Percentiles rank a stretch among this genome's conserved stretches.
Conservation (phyloP, 2,797 vertebrate species). For the Parambassis ranga region DNA sequence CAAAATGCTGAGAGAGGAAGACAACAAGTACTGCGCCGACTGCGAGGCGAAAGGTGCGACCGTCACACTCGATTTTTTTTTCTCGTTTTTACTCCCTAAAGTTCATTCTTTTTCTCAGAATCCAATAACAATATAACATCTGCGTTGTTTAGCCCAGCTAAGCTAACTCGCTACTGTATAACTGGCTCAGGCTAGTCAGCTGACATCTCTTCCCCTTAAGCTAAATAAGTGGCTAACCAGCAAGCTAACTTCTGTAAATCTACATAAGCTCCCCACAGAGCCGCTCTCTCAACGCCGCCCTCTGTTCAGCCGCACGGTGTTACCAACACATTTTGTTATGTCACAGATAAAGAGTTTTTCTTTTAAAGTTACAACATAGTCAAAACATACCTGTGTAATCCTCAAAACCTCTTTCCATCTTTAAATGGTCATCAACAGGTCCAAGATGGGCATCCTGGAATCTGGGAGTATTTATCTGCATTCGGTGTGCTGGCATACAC, state of each 20-base stretch:
- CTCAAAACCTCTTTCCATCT: background rate
- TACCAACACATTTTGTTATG: background rate
- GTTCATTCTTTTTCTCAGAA: background rate
- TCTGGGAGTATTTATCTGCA: slow-evolving; percentile 96
- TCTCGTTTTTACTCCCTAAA: background rate
- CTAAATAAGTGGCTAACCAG: slow-evolving; percentile 70
- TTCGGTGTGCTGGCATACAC: slow-evolving; percentile 98
- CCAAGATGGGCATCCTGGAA: slow-evolving; percentile 99
- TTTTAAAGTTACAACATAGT: background rate
- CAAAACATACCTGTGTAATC: background rate
- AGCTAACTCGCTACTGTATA: slow-evolving; percentile 20
- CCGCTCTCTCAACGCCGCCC: background rate
- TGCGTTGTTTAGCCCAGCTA: slow-evolving; percentile 20
- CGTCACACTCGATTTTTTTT: background rate
- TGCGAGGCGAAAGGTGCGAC: slow-evolving; percentile 94
- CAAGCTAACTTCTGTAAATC: slow-evolving; percentile 65
- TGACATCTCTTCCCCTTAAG: slow-evolving; percentile 61
- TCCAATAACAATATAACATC: background rate
- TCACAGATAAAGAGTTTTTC: slow-evolving; percentile 1
- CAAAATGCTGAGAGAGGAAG: slow-evolving; percentile 95
- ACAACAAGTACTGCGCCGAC: slow-evolving; percentile 99
- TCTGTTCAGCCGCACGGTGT: background rate
- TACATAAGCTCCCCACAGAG: slow-evolving; percentile 10
- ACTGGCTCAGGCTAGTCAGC: slow-evolving; percentile 59
- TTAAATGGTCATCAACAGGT: slow-evolving; percentile 79